Evolutionary conservation across 2,797 vertebrate species (phyloP).

Genomic region (Galago senegalensis): DNA sequence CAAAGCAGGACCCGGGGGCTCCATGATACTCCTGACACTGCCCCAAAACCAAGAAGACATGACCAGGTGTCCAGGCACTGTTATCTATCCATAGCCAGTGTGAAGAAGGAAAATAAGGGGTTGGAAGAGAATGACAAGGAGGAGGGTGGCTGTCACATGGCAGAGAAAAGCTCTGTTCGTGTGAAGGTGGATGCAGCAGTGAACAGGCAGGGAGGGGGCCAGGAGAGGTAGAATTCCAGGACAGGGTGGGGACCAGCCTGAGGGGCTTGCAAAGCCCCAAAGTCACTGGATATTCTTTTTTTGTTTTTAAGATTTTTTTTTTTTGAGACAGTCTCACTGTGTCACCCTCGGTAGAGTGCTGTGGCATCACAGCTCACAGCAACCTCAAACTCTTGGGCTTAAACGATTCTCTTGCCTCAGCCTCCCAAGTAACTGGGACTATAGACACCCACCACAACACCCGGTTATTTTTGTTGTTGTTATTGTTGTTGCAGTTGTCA

Average conservation of each 20-base stretch:
- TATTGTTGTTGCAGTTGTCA: too few species aligned
- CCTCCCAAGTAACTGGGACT: too few species aligned
- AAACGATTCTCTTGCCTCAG: too few species aligned
- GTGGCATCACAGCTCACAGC: too few species aligned
- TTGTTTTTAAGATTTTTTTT: too few species aligned
- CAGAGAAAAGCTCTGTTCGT: background rate
- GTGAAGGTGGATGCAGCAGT: background rate
- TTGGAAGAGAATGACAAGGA: background rate
- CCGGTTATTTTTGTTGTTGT: too few species aligned
- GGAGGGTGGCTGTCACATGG: slow-evolving; percentile 17
- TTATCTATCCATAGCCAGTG: background rate
- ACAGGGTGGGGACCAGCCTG: background rate
- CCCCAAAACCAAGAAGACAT: background rate
- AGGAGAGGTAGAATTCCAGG: background rate
- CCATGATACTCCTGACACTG: background rate
- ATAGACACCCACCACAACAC: too few species aligned
- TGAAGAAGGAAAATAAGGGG: background rate
- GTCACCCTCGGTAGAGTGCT: too few species aligned
- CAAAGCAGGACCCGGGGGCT: background rate
- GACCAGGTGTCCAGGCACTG: background rate
- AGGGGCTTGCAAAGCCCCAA: background rate
- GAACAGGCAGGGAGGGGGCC: background rate
- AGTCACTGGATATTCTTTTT: background rate
- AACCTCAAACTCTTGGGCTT: too few species aligned
- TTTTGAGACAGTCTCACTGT: too few species aligned